Conservation (phyloP, 2,113 vertebrate species). For the Cinclus cinclus region DNA sequence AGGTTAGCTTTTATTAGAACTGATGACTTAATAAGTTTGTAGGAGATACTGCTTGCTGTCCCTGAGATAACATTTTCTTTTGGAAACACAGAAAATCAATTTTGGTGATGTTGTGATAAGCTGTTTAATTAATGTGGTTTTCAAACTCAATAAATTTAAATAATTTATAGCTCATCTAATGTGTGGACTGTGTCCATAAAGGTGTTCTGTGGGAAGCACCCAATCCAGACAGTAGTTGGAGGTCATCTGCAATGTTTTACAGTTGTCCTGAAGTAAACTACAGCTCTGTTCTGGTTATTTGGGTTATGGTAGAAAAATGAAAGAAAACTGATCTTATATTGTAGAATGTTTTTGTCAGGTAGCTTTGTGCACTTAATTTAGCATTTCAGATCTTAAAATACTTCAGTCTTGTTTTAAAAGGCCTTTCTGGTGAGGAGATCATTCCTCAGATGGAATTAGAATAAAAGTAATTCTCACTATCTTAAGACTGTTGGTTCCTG, state of each 20-base stretch:
- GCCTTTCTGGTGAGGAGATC: background rate
- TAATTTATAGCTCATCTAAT: constrained; percentile 34
- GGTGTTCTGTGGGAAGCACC: background rate
- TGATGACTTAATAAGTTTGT: constrained; percentile 65
- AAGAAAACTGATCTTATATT: background rate
- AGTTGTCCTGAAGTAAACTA: background rate
- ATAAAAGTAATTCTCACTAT: background rate
- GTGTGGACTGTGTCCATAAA: background rate
- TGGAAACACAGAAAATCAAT: constrained; percentile 51
- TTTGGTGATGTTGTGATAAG: constrained; percentile 50
- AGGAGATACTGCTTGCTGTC: constrained; percentile 18
- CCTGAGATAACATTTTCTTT: constrained; percentile 13
- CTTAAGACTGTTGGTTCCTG: background rate
- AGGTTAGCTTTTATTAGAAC: constrained; percentile 60
- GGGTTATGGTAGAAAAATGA: background rate
- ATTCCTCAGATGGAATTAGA: background rate
- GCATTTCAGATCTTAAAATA: background rate
- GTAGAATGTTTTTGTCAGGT: background rate
- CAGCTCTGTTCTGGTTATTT: background rate
- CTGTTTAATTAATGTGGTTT: constrained; percentile 54
- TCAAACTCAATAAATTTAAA: constrained; percentile 51
- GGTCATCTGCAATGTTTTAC: constrained; percentile 17
- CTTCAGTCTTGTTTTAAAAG: background rate
- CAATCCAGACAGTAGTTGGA: background rate
- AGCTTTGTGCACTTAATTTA: background rate